These are phyloP conservation scores for Peromyscus leucopus DNA, from an alignment of 2,113 vertebrate species.

Conservation along the genomic window DNA sequence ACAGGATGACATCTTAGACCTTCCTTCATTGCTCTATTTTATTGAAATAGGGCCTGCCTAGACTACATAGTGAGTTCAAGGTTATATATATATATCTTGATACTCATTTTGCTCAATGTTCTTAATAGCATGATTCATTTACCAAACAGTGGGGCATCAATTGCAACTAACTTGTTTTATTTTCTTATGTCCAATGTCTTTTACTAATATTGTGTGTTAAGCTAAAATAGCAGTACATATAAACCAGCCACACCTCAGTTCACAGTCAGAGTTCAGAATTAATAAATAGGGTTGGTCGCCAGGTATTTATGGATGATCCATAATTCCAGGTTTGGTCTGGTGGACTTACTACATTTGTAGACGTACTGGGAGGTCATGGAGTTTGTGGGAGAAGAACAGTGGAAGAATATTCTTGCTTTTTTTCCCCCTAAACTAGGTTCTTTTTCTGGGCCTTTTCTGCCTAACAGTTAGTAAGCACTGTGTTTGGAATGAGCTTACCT, in stretches of 20 bases:
- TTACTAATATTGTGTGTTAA: conserved; percentile 47
- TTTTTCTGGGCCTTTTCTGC: conserved; percentile 53
- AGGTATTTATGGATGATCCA: conserved; percentile 54
- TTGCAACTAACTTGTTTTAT: conserved; percentile 37
- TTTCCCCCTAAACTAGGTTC: conserved; percentile 39
- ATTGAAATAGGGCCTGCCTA: background rate
- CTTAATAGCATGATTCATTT: conserved; percentile 31
- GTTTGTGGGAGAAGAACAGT: conserved; percentile 49
- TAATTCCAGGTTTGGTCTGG: conserved; percentile 40
- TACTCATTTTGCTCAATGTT: background rate
- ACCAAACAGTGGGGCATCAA: background rate
- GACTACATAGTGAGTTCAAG: background rate
- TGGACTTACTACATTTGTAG: conserved; percentile 50
- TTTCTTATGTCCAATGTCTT: background rate
- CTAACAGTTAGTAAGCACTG: background rate
- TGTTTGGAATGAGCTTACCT: background rate
- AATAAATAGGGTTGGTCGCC: conserved; percentile 33
- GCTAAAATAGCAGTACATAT: background rate
- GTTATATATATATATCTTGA: background rate
- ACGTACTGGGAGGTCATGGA: background rate
- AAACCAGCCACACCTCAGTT: background rate
- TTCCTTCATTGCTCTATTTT: background rate
- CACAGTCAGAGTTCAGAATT: conserved; percentile 39
- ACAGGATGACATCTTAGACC: background rate
- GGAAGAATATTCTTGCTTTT: conserved; percentile 42